Evolutionary conservation across 2,113 vertebrate genomes (phyloP).

Genomic region (Pterocles gutturalis): DNA sequence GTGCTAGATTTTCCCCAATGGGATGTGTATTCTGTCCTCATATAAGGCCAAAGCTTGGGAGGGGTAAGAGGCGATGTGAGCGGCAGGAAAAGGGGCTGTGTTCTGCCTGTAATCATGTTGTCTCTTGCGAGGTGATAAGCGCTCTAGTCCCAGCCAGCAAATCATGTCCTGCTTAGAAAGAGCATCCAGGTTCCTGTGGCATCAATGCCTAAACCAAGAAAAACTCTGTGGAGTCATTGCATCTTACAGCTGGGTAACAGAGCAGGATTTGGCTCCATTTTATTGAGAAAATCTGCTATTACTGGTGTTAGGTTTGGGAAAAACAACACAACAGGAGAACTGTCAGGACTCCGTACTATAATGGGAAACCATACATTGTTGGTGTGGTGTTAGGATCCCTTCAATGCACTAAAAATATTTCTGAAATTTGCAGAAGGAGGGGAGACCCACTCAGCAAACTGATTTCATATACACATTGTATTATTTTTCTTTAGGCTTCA

Average conservation of each 20-base stretch:
- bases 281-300: not conserved
- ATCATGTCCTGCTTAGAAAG: not conserved
- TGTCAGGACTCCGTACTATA: not conserved
- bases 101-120: not conserved
- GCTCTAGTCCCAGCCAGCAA: not conserved
- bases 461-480: not conserved
- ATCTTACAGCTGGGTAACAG: not conserved
- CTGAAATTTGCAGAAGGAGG: not conserved
- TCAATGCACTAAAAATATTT: not conserved
- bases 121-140: not conserved
- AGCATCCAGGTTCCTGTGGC: not conserved
- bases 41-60: not conserved
- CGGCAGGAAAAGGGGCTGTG: not conserved
- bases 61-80: not conserved
- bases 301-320: not conserved
- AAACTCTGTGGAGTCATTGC: not conserved
- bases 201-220: not conserved
- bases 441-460: not conserved
- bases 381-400: not conserved
- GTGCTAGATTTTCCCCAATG: not conserved
- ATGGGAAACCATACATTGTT: not conserved
- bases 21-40: not conserved
- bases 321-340: not conserved
- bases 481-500: slow-evolving; percentile 6
- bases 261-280: not conserved